phyloP scores from a whole-genome alignment of 2,888 invertebrate species.

The Sepioteuthis lessoniana region DNA sequence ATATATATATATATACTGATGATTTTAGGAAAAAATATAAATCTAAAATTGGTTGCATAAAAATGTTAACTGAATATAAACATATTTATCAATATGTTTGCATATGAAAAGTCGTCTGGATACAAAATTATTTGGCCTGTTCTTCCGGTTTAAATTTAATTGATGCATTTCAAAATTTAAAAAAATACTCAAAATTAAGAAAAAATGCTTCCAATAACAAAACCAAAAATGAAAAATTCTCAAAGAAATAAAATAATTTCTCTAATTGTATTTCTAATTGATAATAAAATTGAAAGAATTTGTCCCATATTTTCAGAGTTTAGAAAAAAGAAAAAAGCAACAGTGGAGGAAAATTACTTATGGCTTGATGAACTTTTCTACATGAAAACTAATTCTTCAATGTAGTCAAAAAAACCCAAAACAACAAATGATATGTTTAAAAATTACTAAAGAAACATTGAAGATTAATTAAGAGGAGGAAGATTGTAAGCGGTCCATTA shows the following conservation, averaged over 20 bases:
- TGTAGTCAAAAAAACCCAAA: no score
- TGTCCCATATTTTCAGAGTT: neutral
- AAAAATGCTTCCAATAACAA: neutral
- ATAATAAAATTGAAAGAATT: neutral
- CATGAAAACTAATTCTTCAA: neutral
- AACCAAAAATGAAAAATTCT: no score
- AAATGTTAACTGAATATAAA: neutral
- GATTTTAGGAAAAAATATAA: neutral
- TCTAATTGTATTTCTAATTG: neutral
- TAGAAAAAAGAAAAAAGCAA: neutral
- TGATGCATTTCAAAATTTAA: neutral
- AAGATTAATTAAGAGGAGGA: neutral
- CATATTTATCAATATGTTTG: neutral
- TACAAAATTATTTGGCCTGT: conserved; percentile 2
- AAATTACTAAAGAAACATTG: neutral
- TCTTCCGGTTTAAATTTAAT: neutral
- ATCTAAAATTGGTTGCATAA: neutral
- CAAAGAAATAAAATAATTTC: no score
- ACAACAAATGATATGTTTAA: neutral
- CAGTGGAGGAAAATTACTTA: neutral
- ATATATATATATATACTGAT: no score
- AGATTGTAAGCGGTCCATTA: neutral
- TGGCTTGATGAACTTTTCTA: neutral
- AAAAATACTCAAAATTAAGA: neutral
- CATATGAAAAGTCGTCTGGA: neutral